Evolutionary conservation across 2,797 vertebrate genomes (phyloP), one percentile per base, ranked within the genome.

Genomic region (Pyrocephalus nanus): DNA sequence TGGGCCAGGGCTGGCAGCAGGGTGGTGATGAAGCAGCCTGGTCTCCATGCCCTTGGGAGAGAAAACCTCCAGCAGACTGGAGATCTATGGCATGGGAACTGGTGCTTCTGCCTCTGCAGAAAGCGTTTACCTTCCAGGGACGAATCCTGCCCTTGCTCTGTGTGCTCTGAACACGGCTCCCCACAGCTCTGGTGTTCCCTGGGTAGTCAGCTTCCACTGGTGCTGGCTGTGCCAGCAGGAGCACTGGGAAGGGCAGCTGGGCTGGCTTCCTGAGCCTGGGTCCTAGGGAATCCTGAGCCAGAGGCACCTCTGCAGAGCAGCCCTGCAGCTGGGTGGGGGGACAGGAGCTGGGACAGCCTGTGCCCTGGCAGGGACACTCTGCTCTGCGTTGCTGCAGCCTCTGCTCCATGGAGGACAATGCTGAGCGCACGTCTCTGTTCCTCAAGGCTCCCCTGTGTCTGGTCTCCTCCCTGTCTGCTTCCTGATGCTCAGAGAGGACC

Each of bases 381-480:
- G 1, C 60, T 58, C 36, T 22, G 58, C 3, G 26, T 18, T 10
- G 7, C 64, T 29, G 64, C 47, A 55, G 70, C 51, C 47, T 36
- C 34, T 47, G 55, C 55, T 54, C 51, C 0, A 0, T 11, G 45
- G 42, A 71, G 73, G 38, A 88, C 2, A 11, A 36, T 32, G 51
- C 71, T 17, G 55, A 60, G 43, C 0, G 8, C 92, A 90, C 51
- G 16, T 88, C 76, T 36, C 29, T 1, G 11, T 60, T 51, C 61
- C 47, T 83, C 5, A 4, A 3, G 79, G 93, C 94, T 96, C 94
- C 90, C 45, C 16, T 5, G 26, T 57, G 90, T 86, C 90, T 81
- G 73, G 73, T 78, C 92, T 54, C 93, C 88, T 94, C 93, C 95
- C 94, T 61, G 36, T 38, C 43, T 0, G 57, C 42, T 95, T 94